These are phyloP conservation scores for Manis pentadactyla DNA, from an alignment of 2,797 vertebrate species.

Conservation along the genomic window DNA sequence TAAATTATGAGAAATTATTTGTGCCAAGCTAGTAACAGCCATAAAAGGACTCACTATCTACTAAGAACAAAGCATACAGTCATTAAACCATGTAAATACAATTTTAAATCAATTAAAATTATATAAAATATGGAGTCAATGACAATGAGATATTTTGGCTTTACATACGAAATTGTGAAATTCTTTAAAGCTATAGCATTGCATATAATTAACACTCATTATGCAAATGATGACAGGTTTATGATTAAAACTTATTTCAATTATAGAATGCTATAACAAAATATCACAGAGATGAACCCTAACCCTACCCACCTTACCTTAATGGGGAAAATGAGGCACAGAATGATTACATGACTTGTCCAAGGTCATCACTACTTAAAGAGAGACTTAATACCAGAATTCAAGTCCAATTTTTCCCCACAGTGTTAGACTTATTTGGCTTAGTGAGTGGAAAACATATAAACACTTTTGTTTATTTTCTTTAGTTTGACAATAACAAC, in stretches of 20 bases:
- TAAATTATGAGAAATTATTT: conserved; percentile 1
- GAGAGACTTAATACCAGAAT: not conserved
- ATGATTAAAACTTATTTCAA: conserved; percentile 19
- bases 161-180: not conserved
- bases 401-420: not conserved
- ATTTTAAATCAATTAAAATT: conserved; percentile 12
- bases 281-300: not conserved
- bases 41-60: not conserved
- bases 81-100: not conserved
- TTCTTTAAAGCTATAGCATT: not conserved
- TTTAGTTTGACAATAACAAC: not conserved
- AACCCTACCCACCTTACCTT: not conserved
- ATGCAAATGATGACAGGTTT: conserved; percentile 18
- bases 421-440: not conserved
- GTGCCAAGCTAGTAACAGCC: not conserved
- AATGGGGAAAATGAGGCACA: not conserved
- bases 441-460: not conserved
- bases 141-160: not conserved
- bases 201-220: not conserved
- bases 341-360: not conserved
- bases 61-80: not conserved
- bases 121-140: not conserved
- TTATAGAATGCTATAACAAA: not conserved
- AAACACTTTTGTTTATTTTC: not conserved
- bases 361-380: not conserved